phyloP scores from a whole-genome alignment of 2,888 invertebrate genomes.

The Pocota personata region DNA sequence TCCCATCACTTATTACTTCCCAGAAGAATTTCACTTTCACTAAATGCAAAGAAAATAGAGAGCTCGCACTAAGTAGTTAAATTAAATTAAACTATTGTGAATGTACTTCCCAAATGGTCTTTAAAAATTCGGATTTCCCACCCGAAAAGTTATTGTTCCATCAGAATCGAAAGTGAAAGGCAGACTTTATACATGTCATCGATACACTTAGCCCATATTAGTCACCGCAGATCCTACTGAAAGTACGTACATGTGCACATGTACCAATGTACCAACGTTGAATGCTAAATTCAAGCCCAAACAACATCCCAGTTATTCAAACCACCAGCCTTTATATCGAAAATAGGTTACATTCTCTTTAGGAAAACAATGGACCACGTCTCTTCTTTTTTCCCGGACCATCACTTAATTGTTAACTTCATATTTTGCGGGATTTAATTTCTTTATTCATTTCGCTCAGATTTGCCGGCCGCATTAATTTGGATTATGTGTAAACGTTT shows the following conservation, averaged over 20 bases:
- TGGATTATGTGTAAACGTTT: conserved; percentile 32
- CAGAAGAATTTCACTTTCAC: neutral
- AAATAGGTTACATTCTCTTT: conserved; percentile 20
- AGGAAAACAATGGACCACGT: conserved; percentile 24
- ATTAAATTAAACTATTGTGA: conserved; percentile 1
- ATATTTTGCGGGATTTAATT: conserved; percentile 30
- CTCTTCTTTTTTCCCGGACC: neutral
- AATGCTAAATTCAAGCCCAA: neutral
- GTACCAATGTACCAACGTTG: neutral
- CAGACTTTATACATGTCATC: neutral
- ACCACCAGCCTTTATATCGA: neutral
- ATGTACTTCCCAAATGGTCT: neutral
- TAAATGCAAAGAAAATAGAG: neutral
- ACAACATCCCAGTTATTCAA: neutral
- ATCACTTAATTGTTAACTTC: conserved; percentile 30
- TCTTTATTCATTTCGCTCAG: conserved; percentile 17
- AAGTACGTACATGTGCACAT: neutral
- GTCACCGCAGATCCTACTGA: neutral
- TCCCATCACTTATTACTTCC: neutral
- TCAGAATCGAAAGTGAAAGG: conserved; percentile 21
- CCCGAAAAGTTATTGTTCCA: neutral
- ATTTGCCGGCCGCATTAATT: conserved; percentile 42
- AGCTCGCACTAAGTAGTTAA: neutral
- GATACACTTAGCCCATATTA: neutral
- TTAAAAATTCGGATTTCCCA: neutral